Evolutionary conservation across 53 echinoderm and acorn worm genomes (phyloP).

Genomic region (Henricia sp.): DNA sequence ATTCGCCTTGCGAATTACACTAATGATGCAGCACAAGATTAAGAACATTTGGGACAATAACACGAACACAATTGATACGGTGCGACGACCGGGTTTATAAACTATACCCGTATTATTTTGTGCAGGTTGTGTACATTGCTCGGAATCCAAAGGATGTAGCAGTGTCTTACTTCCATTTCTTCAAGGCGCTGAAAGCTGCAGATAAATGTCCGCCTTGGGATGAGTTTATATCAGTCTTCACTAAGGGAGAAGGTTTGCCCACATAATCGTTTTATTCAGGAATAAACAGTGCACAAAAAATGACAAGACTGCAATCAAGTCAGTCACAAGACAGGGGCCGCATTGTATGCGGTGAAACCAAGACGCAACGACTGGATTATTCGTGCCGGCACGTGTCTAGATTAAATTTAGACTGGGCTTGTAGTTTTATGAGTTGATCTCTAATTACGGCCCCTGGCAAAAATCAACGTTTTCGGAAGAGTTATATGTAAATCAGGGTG

Average conservation of each 20-base stretch:
- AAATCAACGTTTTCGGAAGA: too few species aligned
- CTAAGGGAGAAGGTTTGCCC: neutral
- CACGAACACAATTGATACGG: neutral
- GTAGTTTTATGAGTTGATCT: too few species aligned
- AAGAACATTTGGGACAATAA: neutral
- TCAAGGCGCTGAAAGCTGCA: neutral
- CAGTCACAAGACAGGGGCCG: too few species aligned
- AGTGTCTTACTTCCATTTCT: conserved; percentile 11
- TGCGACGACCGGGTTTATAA: neutral
- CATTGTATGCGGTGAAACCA: too few species aligned
- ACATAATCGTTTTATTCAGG: neutral
- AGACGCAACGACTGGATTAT: too few species aligned
- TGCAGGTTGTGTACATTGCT: conserved; percentile 16
- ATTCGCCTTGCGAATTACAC: neutral
- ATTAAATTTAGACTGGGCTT: too few species aligned
- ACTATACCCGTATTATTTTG: neutral
- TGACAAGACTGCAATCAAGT: too few species aligned
- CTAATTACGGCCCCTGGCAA: too few species aligned
- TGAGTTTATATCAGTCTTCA: neutral
- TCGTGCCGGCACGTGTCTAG: too few species aligned
- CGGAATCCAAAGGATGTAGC: conserved; percentile 16
- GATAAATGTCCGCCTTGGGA: neutral
- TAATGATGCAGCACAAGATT: neutral
- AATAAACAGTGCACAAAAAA: neutral
- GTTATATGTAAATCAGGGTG: too few species aligned